These are phyloP conservation scores for Meteorus sp. DNA, from an alignment of 1,140 invertebrate species.

Conservation along the genomic window DNA sequence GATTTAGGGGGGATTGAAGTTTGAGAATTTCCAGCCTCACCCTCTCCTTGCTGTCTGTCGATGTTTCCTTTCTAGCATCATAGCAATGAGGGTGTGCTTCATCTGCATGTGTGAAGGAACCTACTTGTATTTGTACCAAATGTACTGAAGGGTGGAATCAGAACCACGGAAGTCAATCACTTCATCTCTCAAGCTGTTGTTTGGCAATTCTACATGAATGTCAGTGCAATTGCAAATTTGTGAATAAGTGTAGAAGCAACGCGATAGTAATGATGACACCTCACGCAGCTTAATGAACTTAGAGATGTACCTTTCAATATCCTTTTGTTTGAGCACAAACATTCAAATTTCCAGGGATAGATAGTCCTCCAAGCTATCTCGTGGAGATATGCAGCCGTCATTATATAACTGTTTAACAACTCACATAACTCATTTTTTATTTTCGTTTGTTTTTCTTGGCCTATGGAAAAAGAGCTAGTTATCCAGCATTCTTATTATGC, in stretches of 20 bases:
- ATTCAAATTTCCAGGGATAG: conserved; percentile 31
- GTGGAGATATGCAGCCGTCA: background rate
- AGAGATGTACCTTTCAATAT: too few relatives aligned
- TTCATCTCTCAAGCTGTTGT: conserved; percentile 11
- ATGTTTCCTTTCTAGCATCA: conserved; percentile 5
- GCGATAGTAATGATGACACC: too few relatives aligned
- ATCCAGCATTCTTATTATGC: too few relatives aligned
- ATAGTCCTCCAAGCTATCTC: conserved; percentile 14
- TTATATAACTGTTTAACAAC: background rate
- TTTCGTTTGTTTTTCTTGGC: background rate
- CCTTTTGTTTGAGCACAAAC: too few relatives aligned
- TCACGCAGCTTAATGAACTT: too few relatives aligned
- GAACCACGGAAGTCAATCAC: conserved; percentile 23
- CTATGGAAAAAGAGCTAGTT: background rate
- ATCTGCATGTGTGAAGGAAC: too few relatives aligned
- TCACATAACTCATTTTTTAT: background rate
- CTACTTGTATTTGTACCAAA: conserved; percentile 23
- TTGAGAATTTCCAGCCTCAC: too few relatives aligned
- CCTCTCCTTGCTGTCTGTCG: too few relatives aligned
- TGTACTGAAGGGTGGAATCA: conserved; percentile 28
- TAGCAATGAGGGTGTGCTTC: conserved; percentile 24
- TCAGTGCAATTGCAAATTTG: conserved; percentile 24
- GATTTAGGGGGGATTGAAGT: too few relatives aligned
- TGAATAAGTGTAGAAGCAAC: conserved; percentile 18
- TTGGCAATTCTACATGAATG: conserved; percentile 23